Percentiles rank a stretch among this genome's conserved stretches.
These are phyloP conservation scores for Atherix ibis DNA, from an alignment of 2,888 invertebrate species.

Conservation along the genomic window DNA sequence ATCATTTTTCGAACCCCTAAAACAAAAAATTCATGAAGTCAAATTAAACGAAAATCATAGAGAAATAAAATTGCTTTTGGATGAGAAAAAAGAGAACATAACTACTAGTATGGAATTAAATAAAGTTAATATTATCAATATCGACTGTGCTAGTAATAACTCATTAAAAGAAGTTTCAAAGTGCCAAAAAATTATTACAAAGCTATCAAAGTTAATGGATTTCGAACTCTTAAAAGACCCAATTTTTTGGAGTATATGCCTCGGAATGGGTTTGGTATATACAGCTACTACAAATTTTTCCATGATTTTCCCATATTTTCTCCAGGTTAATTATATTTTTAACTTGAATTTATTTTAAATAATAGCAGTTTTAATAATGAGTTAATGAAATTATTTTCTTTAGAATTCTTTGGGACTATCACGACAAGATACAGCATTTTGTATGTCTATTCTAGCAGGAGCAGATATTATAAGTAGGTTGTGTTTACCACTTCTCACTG, in stretches of 20 bases:
- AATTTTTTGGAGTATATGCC: constrained; percentile 47
- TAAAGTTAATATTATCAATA: too few species aligned
- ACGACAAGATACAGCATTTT: constrained; percentile 42
- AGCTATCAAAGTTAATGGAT: constrained; percentile 39
- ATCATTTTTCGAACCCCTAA: constrained; percentile 41
- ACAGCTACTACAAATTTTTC: constrained; percentile 54
- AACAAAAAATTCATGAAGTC: constrained; percentile 28
- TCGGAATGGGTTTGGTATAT: constrained; percentile 49
- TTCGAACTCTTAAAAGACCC: constrained; percentile 45
- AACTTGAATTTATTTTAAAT: not conserved
- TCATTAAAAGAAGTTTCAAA: not conserved
- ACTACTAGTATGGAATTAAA: constrained; percentile 3
- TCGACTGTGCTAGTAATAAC: not conserved
- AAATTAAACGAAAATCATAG: constrained; percentile 23
- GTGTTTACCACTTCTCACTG: constrained; percentile 45
- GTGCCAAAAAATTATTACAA: constrained; percentile 20
- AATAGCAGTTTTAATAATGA: too few species aligned
- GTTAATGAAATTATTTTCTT: constrained; percentile 7
- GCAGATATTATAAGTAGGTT: constrained; percentile 52
- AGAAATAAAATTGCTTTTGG: constrained; percentile 19
- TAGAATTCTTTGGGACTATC: constrained; percentile 27
- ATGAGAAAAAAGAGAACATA: constrained; percentile 7
- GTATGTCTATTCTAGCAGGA: constrained; percentile 53
- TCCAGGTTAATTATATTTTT: constrained; percentile 34
- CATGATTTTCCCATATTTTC: constrained; percentile 51